Evolutionary conservation across 2,888 invertebrate species (phyloP), one percentile per base, ranked within the genome.

Genomic region (Microctonus hyperodae): DNA sequence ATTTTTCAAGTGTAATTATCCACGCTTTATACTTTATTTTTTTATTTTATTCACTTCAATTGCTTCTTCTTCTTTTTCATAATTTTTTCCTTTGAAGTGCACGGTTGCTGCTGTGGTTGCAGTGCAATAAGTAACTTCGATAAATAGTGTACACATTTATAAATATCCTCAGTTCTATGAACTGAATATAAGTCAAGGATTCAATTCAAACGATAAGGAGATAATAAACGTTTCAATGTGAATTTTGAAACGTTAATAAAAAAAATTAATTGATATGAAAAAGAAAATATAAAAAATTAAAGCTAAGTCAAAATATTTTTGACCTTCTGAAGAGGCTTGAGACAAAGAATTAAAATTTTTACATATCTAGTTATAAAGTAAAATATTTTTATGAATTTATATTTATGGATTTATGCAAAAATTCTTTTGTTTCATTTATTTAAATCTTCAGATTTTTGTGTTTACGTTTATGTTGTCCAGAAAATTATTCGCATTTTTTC

Each of bases 101-200:
- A n/a, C 44, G 44, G 16, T 16, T 44, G 44, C 44, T 16, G 44
- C 44, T n/a, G 1, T 20, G 44, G 44, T 44, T 16, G 44, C 44
- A 16, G 5, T 20, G 44, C 16, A 44, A 44, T 16, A 44, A 16
- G 16, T 16, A 44, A 44, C 44, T 44, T 44, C 16, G 16, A 44
- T 44, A 44, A 44, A 44, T 16, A 44, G 16, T 44, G 16, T 44
- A 16, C 16, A 44, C 44, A 20, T 35, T 9, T 10, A 35, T 35
- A 35, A 35, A 44, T 44, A 44, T 20, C 9, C 44, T n/a, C 44
- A 44, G 16, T 16, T 44, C 44, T 44, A 16, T 20, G 9, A 7
- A 22, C 57, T 57, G 23, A 23, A 64, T 40, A 50, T n/a, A 35
- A 33, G 60, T 60, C 60, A 60, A 65, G 65, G 55, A 65, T 53